Base-by-base conservation (phyloP, 2,888 invertebrate species). In the Rosalia funebris region DNA sequence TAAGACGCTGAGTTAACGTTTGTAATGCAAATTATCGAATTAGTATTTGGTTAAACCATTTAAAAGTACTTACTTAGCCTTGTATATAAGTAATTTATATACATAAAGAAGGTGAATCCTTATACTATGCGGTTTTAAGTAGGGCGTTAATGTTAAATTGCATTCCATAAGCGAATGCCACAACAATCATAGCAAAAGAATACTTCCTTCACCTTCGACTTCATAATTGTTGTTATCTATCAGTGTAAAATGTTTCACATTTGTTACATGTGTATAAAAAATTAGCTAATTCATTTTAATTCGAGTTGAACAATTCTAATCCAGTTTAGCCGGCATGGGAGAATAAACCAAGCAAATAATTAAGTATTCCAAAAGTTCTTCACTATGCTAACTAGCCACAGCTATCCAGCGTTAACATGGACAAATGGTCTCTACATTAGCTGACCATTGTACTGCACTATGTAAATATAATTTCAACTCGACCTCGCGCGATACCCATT, bases 401-500 rank as follows among this genome's bases (percentile, higher is more conserved):
- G 61, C 65, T 58, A 62, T 50, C 58, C 65, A 64, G 65, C 66
- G 74, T 70, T 66, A 66, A 66, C 68, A 71, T 62, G 71, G 68
- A 71, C 69, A 72, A 74, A 76, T 73, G 71, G 66, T 66, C 69
- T 72, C 71, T 73, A 73, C 75, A 80, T 79, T 78, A 79, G 73
- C 74, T 74, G 72, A 74, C 78, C 77, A 80, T 79, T 79, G 79
- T 79, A 71, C 64, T 70, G 71, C 71, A 70, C 68, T 74, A 75
- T 77, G 75, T 78, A n/a, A n/a, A n/a, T n/a, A 79, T 80, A 79
- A 80, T 80, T 79, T 78, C 71, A 66, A 71, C 71, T 69, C 70
- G 65, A 57, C 68, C 74, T 72, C 68, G 70, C 65, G 71, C 58
- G 48, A 50, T 63, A 65, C 57, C 79, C 73, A 79, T 79, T 80